Evolutionary conservation across 1,140 invertebrate species (phyloP).

Genomic region (Metopolophium dirhodum): DNA sequence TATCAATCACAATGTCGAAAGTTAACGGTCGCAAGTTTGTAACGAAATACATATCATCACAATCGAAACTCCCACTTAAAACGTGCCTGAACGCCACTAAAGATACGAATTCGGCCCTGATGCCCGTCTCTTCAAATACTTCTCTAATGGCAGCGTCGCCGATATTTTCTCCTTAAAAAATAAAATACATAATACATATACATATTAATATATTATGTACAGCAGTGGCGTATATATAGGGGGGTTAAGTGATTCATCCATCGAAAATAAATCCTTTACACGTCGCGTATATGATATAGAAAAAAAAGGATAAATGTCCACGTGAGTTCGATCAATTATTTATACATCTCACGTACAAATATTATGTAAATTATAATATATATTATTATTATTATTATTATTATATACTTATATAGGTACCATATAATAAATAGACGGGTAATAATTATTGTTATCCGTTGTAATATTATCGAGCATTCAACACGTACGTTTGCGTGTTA

Average conservation of each 20-base stretch:
- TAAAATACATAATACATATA: background rate
- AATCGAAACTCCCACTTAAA: conserved; percentile 75
- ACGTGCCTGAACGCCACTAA: conserved; percentile 80
- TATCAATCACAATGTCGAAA: conserved; percentile 69
- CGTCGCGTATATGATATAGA: background rate
- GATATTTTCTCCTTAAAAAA: conserved; percentile 76
- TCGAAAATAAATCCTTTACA: too few relatives aligned
- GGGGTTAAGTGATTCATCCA: too few relatives aligned
- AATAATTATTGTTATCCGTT: conserved; percentile 1
- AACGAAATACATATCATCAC: conserved; percentile 85
- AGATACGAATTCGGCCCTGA: conserved; percentile 76
- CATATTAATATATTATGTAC: background rate
- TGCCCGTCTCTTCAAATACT: conserved; percentile 88
- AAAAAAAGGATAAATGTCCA: background rate
- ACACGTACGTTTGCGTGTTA: background rate
- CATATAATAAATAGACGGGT: background rate
- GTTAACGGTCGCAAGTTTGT: conserved; percentile 74
- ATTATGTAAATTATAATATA: background rate
- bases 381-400: background rate
- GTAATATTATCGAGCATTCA: background rate
- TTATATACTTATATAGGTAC: background rate
- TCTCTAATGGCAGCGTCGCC: conserved; percentile 80
- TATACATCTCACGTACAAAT: background rate
- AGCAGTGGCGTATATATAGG: too few relatives aligned
- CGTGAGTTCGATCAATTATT: background rate